phyloP scores from a whole-genome alignment of 2,113 vertebrate species.

The Lates calcarifer region DNA sequence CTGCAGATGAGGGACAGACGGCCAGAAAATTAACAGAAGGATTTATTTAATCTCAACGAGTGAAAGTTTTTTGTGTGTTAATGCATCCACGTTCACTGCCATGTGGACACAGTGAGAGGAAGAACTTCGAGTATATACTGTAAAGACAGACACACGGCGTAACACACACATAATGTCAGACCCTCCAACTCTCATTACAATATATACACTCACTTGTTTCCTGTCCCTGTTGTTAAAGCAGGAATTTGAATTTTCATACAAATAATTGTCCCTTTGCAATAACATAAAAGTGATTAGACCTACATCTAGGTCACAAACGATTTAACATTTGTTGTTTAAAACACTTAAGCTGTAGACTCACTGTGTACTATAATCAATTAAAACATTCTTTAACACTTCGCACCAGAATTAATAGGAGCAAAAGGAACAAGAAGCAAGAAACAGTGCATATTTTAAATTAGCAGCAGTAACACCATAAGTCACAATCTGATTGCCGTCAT shows the following conservation, averaged over 20 bases:
- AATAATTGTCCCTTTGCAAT: no score
- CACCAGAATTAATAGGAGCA: neutral
- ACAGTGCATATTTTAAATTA: no score
- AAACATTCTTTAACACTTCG: no score
- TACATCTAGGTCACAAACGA: no score
- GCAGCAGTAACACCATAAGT: no score
- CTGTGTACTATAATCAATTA: no score
- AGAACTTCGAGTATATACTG: neutral
- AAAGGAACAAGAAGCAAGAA: neutral
- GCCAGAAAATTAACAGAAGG: slow-evolving; percentile 73
- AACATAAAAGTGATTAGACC: no score
- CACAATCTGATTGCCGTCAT: no score
- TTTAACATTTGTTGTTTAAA: no score
- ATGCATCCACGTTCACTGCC: slow-evolving; percentile 22
- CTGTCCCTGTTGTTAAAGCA: neutral
- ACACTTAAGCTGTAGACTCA: no score
- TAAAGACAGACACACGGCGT: neutral
- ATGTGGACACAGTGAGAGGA: neutral
- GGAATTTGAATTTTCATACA: no score
- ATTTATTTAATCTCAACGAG: slow-evolving; percentile 74
- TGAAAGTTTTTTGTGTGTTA: slow-evolving; percentile 65
- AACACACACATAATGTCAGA: neutral
- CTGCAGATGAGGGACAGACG: slow-evolving; percentile 72
- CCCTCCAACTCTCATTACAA: no score
- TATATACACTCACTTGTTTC: neutral